Percentiles rank a stretch among this genome's conserved stretches.
Conservation (phyloP, 2,113 vertebrate genomes). For the Maccullochella peelii region DNA sequence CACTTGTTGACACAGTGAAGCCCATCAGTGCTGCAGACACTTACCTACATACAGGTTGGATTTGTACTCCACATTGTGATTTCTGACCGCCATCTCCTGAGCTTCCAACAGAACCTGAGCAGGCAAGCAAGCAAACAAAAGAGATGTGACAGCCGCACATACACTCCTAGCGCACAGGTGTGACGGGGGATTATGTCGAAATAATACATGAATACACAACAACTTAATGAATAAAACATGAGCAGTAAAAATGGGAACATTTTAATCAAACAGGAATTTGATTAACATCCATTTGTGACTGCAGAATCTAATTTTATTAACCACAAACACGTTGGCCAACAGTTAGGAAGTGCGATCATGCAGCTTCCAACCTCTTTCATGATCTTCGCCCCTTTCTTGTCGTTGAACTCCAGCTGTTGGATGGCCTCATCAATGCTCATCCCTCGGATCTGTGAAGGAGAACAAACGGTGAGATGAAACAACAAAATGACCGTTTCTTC, state of each 20-base stretch:
- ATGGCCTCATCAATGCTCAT: slow-evolving; percentile 95
- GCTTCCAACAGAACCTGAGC: slow-evolving; percentile 93
- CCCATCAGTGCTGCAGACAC: slow-evolving; percentile 36
- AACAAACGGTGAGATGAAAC: background rate
- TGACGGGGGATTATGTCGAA: background rate
- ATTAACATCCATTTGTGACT: background rate
- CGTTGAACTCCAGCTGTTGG: slow-evolving; percentile 92
- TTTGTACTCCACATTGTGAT: slow-evolving; percentile 95
- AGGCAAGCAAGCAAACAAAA: background rate
- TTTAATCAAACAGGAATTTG: background rate
- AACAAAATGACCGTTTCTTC: background rate
- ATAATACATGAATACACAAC: background rate
- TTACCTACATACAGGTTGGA: slow-evolving; percentile 96
- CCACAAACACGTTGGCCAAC: background rate
- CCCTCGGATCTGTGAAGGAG: slow-evolving; percentile 87
- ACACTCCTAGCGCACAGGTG: rapidly evolving
- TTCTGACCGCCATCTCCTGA: slow-evolving; percentile 95
- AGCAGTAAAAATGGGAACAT: background rate
- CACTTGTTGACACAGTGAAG: background rate
- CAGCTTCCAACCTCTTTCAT: slow-evolving; percentile 90
- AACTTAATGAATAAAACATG: background rate
- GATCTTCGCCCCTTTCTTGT: slow-evolving; percentile 96
- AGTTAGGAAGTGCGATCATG: background rate
- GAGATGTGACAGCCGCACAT: background rate
- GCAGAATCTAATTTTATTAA: background rate